A percentile compares a stretch with the other conserved stretches of the same genome.
phyloP scores from a whole-genome alignment of 2,797 vertebrate genomes.

The Tolypeutes matacus region DNA sequence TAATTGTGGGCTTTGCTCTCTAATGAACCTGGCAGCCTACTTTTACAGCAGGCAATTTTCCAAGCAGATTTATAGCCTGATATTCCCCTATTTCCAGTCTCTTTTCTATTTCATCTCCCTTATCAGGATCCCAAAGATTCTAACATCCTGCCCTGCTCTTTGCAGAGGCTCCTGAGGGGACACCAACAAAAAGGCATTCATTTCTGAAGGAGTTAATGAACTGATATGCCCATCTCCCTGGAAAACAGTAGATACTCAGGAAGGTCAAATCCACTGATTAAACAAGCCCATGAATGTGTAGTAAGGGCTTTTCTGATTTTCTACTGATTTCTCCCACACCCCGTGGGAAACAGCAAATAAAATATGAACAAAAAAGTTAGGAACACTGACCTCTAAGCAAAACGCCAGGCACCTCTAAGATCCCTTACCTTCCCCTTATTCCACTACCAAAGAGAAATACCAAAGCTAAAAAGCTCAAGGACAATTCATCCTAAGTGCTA shows the following conservation, averaged over 20 bases:
- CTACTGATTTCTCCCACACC: slow-evolving; percentile 14
- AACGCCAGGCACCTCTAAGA: neutral
- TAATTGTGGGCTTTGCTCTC: neutral
- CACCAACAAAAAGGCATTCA: neutral
- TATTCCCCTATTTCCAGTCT: neutral
- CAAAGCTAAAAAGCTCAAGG: neutral
- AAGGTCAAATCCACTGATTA: neutral
- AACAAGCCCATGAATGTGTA: neutral
- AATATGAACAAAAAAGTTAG: neutral
- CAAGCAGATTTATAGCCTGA: neutral
- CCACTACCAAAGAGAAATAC: neutral
- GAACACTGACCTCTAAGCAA: neutral
- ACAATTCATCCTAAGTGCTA: neutral
- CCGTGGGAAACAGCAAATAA: slow-evolving; percentile 1
- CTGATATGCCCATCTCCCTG: neutral
- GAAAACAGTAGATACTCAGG: neutral
- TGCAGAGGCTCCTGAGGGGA: neutral
- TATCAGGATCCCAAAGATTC: neutral
- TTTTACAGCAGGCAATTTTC: slow-evolving; percentile 22
- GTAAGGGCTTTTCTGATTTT: neutral
- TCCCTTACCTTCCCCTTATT: neutral
- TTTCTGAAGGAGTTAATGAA: neutral
- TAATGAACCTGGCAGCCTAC: neutral
- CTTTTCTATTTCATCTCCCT: neutral
- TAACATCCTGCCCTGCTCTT: neutral